Conservation (phyloP, 2,888 invertebrate species). For the Synergus gifuensis region DNA sequence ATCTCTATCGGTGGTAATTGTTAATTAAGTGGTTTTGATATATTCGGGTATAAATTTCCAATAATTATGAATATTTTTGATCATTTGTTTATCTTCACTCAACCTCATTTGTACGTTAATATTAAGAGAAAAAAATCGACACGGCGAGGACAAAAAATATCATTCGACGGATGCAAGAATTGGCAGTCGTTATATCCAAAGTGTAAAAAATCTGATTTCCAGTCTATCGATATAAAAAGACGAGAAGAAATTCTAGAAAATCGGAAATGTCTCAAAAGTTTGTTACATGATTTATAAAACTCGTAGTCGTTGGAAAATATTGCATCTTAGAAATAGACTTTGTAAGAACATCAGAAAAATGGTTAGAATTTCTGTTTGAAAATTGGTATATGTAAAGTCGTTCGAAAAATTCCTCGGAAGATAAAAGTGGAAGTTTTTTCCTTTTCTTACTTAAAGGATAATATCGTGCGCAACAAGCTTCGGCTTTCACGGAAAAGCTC, state of each 20-base stretch:
- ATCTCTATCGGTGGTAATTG: conserved; percentile 3
- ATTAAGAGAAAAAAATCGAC: conserved; percentile 12
- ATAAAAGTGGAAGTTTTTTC: conserved; percentile 19
- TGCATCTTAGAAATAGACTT: conserved; percentile 17
- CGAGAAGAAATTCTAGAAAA: conserved; percentile 5
- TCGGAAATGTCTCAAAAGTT: not conserved
- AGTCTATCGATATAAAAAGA: conserved; percentile 13
- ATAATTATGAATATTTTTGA: conserved; percentile 1
- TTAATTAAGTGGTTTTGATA: conserved; percentile 16
- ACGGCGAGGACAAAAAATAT: not conserved
- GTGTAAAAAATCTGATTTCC: conserved; percentile 10
- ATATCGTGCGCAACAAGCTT: conserved; percentile 16
- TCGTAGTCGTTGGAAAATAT: conserved; percentile 14
- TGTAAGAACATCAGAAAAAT: conserved; percentile 27
- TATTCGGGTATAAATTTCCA: conserved; percentile 23
- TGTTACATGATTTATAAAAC: conserved; percentile 13
- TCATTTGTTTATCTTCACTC: not conserved
- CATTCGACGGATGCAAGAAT: conserved; percentile 6
- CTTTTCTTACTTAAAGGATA: not conserved
- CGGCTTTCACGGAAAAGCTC: conserved; percentile 5
- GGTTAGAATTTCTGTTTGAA: not conserved
- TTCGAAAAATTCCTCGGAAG: conserved; percentile 8
- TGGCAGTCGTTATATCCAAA: conserved; percentile 11
- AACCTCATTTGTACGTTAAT: not conserved
- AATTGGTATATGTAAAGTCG: conserved; percentile 3